Evolutionary conservation across 2,113 vertebrate species (phyloP), one percentile per base, ranked within the genome.

Genomic region (Callithrix jacchus): DNA sequence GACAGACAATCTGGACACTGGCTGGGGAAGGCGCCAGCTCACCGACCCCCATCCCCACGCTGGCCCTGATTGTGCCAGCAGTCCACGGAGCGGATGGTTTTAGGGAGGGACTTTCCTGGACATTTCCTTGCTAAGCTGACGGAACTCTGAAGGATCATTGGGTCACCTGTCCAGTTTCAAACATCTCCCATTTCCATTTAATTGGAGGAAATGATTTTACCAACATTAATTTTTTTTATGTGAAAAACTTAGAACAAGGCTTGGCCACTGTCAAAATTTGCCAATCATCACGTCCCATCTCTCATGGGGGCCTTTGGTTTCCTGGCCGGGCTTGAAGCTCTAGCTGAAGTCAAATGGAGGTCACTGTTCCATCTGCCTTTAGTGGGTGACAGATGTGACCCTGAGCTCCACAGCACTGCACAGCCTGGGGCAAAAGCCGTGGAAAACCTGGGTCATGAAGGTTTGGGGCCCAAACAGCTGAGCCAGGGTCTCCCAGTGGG

Each of bases 271-370:
- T 52, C 42, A n/a, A 37, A 47, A 27, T 6, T 12, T 49, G 58
- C 61, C 6, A 0, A 0, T 1, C 0, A 16, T 37, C 7, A 37
- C 0, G 1, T n/a, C 27, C 37, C 6, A 9, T 32, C n/a, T 40
- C 14, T 42, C 30, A 4, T 8, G 18, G 35, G 17, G 49, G 13
- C 12, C 11, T 13, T 14, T 11, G 7, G 8, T 7, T 6, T 42
- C 68, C 56, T 30, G 42, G 64, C 37, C 14, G 17, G 2, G 27
- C 12, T 52, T 2, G 37, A 40, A 18, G 66, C 4, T 40, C 18
- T 35, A 2, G 18, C 18, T 32, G 30, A n/a, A 14, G 9, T 20
- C 54, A 64, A 25, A 8, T 3, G 5, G 40, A 73, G 3, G 13
- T n/a, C 32, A 1, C 6, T 74, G 49, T 80, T 70, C 45, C 10